These are phyloP conservation scores for Papilio aristodemus DNA, from an alignment of 1,140 invertebrate species.

Conservation along the genomic window DNA sequence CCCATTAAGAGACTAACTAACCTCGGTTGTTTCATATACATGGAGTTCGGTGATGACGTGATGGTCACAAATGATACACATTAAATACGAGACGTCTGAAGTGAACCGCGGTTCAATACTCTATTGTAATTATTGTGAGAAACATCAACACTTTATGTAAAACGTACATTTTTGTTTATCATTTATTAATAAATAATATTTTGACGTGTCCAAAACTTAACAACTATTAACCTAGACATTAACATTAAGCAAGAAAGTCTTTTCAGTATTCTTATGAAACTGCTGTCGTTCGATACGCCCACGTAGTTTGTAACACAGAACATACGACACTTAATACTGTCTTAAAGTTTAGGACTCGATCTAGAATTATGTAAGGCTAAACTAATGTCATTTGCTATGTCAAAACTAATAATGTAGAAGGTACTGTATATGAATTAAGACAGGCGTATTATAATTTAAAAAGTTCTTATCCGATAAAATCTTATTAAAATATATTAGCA, in stretches of 20 bases:
- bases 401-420: too few species aligned
- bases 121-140: too few species aligned
- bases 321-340: too few species aligned
- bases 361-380: too few species aligned
- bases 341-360: too few species aligned
- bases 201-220: not conserved
- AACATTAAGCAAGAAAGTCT: not conserved
- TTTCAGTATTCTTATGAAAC: not conserved
- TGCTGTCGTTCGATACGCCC: not conserved
- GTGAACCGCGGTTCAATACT: too few species aligned
- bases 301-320: not conserved
- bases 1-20: not conserved
- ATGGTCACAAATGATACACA: not conserved
- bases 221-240: not conserved
- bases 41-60: not conserved
- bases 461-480: not conserved
- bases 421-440: not conserved
- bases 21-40: not conserved
- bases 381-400: too few species aligned
- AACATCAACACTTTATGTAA: too few species aligned
- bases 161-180: too few species aligned
- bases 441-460: not conserved
- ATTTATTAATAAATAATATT: too few species aligned
- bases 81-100: not conserved
- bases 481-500: constrained; percentile 4